phyloP scores from a whole-genome alignment of 92 coral and sea anemone species.

The Isaurus tuberculatus region DNA sequence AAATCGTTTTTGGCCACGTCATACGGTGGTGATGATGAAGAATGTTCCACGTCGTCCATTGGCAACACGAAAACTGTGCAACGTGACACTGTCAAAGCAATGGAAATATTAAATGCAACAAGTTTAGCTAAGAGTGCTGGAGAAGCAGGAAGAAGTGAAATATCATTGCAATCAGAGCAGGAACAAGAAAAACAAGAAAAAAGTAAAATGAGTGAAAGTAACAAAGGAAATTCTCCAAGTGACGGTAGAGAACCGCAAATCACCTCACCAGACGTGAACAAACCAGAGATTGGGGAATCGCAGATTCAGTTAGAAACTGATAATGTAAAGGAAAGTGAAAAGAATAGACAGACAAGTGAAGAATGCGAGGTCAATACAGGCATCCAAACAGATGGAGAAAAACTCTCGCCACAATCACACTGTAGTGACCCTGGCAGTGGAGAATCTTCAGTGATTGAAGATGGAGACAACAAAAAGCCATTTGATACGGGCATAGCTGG shows the following conservation, averaged over 20 bases:
- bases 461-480: conserved; percentile 1
- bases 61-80: conserved; percentile 50
- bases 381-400: not conserved
- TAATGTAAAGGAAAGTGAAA: not conserved
- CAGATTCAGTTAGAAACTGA: not conserved
- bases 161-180: conserved; percentile 13
- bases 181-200: conserved; percentile 8
- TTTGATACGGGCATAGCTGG: not conserved
- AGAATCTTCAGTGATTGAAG: too few species aligned
- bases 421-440: too few species aligned
- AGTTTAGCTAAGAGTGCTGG: not conserved
- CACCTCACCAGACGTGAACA: not conserved
- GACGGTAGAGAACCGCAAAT: not conserved
- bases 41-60: conserved; percentile 74
- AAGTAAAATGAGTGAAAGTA: not conserved
- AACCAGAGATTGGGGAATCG: not conserved
- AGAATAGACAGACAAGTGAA: not conserved
- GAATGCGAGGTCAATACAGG: not conserved
- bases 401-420: not conserved
- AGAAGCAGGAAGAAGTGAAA: conserved; percentile 9
- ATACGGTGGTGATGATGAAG: conserved; percentile 63
- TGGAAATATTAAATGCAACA: not conserved
- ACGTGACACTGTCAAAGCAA: not conserved
- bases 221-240: conserved; percentile 1
- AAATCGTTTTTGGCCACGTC: conserved; percentile 85